A percentile compares a stretch with the other conserved stretches of the same genome.
These are phyloP conservation scores for Papio anubis DNA, from an alignment of 2,113 vertebrate species.

Conservation along the genomic window DNA sequence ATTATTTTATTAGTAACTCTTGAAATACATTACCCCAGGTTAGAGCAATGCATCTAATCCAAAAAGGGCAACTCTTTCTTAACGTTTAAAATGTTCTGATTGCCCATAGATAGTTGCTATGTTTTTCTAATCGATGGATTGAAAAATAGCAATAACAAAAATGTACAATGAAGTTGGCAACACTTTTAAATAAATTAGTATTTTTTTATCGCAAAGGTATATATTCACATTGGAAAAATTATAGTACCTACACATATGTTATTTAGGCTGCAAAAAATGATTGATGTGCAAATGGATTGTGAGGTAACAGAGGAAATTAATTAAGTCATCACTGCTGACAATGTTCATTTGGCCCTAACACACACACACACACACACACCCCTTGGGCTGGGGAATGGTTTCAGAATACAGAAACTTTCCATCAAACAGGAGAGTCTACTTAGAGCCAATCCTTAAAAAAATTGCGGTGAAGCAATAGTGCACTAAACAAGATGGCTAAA, in stretches of 20 bases:
- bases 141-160: slow-evolving; percentile 55
- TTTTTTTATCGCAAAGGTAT: neutral
- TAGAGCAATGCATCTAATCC: neutral
- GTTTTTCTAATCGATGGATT: neutral
- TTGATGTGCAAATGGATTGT: neutral
- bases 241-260: neutral
- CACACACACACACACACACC: neutral
- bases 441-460: slow-evolving; percentile 36
- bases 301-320: neutral
- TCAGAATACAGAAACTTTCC: neutral
- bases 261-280: slow-evolving; percentile 10
- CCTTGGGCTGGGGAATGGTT: neutral
- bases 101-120: neutral
- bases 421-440: neutral
- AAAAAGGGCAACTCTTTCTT: neutral
- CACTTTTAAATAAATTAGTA: slow-evolving; percentile 46
- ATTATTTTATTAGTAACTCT: slow-evolving; percentile 39
- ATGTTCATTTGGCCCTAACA: neutral
- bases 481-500: slow-evolving; percentile 62
- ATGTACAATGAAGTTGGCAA: neutral
- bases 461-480: neutral
- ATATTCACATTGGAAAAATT: neutral
- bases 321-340: neutral
- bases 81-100: neutral
- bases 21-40: neutral